These are phyloP conservation scores for Ochropleura leucogaster DNA, from an alignment of 2,888 invertebrate species.

Conservation along the genomic window DNA sequence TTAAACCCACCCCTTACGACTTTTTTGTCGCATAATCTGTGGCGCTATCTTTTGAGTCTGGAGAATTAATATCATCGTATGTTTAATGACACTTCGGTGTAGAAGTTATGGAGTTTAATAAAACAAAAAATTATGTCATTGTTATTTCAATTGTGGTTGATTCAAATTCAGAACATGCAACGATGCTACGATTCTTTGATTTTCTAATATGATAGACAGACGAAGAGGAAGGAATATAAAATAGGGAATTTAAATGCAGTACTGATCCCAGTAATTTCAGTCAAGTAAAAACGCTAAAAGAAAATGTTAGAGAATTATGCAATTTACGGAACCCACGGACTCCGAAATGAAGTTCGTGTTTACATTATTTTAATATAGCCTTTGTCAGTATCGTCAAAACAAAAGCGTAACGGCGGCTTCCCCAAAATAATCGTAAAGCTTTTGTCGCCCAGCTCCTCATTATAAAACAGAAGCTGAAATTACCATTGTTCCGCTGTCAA, in stretches of 20 bases:
- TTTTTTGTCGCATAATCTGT: constrained; percentile 79
- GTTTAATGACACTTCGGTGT: constrained; percentile 61
- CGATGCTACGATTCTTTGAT: constrained; percentile 17
- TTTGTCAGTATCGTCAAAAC: constrained; percentile 64
- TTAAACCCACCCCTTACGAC: constrained; percentile 77
- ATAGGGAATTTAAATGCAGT: constrained; percentile 43
- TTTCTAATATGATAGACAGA: constrained; percentile 30
- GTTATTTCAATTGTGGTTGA: constrained; percentile 37
- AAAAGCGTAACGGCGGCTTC: constrained; percentile 66
- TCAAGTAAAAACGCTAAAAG: constrained; percentile 22
- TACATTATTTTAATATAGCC: constrained; percentile 59
- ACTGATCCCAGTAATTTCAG: constrained; percentile 3
- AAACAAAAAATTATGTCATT: constrained; percentile 38
- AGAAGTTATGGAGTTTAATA: constrained; percentile 50
- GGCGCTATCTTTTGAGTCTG: constrained; percentile 82
- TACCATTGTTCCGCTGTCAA: constrained; percentile 84
- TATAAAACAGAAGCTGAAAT: constrained; percentile 85
- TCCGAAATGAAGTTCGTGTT: constrained; percentile 53
- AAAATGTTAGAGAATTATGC: constrained; percentile 47
- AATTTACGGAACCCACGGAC: constrained; percentile 43
- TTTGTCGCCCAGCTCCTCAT: constrained; percentile 77
- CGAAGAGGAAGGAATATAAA: constrained; percentile 50
- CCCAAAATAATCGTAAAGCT: constrained; percentile 70
- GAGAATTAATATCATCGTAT: constrained; percentile 61
- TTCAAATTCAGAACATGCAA: constrained; percentile 43